These are phyloP conservation scores for Mythimna pallens DNA, from an alignment of 2,888 invertebrate genomes.

Conservation along the genomic window DNA sequence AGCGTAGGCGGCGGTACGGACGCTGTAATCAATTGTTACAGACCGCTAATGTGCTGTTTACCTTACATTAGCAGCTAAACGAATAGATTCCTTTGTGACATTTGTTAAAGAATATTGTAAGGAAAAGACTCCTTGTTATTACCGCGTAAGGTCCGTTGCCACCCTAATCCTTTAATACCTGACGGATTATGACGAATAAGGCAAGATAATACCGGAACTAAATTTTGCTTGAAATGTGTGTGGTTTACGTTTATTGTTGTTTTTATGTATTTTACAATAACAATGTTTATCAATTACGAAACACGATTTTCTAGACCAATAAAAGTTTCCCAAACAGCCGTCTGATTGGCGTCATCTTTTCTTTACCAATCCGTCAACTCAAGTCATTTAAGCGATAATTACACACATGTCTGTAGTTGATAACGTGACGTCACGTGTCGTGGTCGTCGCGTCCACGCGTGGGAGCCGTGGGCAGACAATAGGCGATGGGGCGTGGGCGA, in stretches of 20 bases:
- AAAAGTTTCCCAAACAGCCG: not conserved
- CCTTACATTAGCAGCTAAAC: slow-evolving; percentile 80
- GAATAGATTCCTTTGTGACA: slow-evolving; percentile 80
- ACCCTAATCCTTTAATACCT: slow-evolving; percentile 79
- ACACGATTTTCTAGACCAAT: not conserved
- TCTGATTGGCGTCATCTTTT: slow-evolving; percentile 40
- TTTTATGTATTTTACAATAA: not conserved
- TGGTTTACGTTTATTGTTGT: slow-evolving; percentile 1
- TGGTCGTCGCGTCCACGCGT: slow-evolving; percentile 75
- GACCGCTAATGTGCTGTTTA: slow-evolving; percentile 85
- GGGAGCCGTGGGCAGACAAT: slow-evolving; percentile 80
- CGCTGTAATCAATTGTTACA: slow-evolving; percentile 82
- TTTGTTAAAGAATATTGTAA: slow-evolving; percentile 70
- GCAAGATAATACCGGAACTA: slow-evolving; percentile 38
- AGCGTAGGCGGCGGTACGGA: slow-evolving; percentile 71
- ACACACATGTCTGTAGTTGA: slow-evolving; percentile 70
- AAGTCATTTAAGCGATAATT: slow-evolving; percentile 73
- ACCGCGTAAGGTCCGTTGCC: slow-evolving; percentile 66
- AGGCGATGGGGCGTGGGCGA: slow-evolving; percentile 79
- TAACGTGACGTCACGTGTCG: slow-evolving; percentile 83
- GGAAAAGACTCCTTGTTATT: slow-evolving; percentile 70
- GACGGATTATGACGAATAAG: slow-evolving; percentile 50
- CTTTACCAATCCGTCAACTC: slow-evolving; percentile 53
- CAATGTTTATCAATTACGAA: not conserved
- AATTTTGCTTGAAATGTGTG: slow-evolving; percentile 9